These are phyloP conservation scores for Paedocypris sp. DNA, from an alignment of 2,113 vertebrate genomes.

Conservation along the genomic window DNA sequence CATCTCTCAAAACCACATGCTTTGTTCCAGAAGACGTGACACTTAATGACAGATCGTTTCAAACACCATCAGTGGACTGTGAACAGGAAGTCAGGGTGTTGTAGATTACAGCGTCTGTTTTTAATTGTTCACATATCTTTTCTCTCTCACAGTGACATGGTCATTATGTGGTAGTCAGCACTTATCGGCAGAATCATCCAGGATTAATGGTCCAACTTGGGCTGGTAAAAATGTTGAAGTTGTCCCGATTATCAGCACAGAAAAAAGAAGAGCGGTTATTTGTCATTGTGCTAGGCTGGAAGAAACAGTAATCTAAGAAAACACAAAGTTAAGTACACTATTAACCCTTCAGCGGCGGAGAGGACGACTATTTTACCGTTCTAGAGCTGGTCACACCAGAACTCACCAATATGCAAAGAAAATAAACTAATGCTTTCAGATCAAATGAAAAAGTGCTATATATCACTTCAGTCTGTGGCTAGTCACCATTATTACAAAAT, in stretches of 20 bases:
- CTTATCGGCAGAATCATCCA: slow-evolving; percentile 92
- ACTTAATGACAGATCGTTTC: slow-evolving; percentile 78
- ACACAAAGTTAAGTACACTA: slow-evolving; percentile 61
- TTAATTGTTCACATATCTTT: slow-evolving; percentile 96
- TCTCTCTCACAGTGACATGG: slow-evolving; percentile 83
- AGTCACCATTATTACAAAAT: too few species aligned
- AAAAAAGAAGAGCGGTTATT: slow-evolving; percentile 99
- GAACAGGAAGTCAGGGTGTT: slow-evolving; percentile 67
- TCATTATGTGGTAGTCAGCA: slow-evolving; percentile 96
- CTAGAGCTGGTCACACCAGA: too few species aligned
- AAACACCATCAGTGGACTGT: slow-evolving; percentile 83
- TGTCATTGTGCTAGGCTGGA: slow-evolving; percentile 87
- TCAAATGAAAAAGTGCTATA: too few species aligned
- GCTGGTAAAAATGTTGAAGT: slow-evolving; percentile 95
- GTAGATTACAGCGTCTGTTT: slow-evolving; percentile 87
- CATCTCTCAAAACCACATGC: too few species aligned
- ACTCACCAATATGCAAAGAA: too few species aligned
- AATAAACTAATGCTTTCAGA: too few species aligned
- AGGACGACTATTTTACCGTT: slow-evolving; percentile 24
- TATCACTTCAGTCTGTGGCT: too few species aligned
- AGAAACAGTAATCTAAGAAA: slow-evolving; percentile 81
- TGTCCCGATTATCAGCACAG: slow-evolving; percentile 96
- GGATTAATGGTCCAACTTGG: slow-evolving; percentile 99
- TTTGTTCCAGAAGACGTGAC: too few species aligned
- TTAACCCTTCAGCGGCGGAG: slow-evolving; percentile 74